Evolutionary conservation across 2,113 vertebrate species (phyloP).

Genomic region (Toxostoma redivivum): DNA sequence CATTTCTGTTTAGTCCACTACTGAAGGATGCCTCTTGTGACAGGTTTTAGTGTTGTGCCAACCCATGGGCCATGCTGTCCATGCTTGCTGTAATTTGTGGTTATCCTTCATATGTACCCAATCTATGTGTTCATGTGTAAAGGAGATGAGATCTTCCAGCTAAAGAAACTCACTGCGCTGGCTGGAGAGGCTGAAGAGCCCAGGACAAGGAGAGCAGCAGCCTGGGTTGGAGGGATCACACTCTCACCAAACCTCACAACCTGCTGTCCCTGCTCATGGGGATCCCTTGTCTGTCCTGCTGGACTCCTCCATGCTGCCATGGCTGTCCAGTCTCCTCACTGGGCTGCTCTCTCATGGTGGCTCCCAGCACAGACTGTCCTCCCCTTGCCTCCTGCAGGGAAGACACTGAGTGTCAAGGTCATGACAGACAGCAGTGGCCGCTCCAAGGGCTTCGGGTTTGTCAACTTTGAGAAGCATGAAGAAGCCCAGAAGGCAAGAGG

Average conservation of each 20-base stretch:
- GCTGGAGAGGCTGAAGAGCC: not conserved
- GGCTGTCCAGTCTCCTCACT: fast-evolving
- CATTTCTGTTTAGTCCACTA: not conserved
- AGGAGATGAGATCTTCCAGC: not conserved
- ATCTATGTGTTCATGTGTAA: fast-evolving
- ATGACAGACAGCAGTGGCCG: conserved; percentile 85
- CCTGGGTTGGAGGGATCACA: fast-evolving
- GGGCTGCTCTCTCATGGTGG: not conserved
- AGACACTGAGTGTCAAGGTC: conserved; percentile 89
- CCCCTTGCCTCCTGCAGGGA: conserved; percentile 71
- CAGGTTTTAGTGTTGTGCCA: not conserved
- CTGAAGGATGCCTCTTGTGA: not conserved
- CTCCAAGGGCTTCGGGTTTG: conserved; percentile 92
- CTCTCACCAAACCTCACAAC: fast-evolving
- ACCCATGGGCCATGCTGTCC: fast-evolving
- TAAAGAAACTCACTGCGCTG: fast-evolving
- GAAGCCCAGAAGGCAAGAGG: conserved; percentile 90
- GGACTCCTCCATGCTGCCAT: fast-evolving
- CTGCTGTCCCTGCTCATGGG: fast-evolving
- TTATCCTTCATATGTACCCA: not conserved
- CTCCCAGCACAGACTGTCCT: fast-evolving
- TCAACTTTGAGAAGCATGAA: conserved; percentile 91
- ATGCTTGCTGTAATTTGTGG: not conserved
- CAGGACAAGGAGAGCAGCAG: not conserved
- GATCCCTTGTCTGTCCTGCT: fast-evolving